Conservation (phyloP, 2,113 vertebrate genomes). For the Cettia cetti region DNA sequence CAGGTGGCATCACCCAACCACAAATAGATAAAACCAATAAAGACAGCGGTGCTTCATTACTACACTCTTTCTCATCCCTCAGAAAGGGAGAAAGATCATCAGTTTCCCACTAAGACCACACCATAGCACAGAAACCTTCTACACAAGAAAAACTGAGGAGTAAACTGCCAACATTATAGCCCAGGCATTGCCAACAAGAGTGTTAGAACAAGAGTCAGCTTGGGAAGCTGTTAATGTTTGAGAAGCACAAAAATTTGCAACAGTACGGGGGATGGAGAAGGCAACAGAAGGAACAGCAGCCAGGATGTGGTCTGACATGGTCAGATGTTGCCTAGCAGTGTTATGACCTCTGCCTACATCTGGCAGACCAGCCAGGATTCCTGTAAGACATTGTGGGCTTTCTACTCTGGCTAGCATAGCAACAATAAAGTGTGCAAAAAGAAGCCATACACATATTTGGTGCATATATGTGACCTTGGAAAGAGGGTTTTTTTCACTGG, state of each 20-base stretch:
- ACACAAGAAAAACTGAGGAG: neutral
- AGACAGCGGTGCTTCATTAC: fast-evolving
- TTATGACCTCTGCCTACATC: neutral
- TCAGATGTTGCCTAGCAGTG: neutral
- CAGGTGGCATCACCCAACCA: neutral
- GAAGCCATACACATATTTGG: neutral
- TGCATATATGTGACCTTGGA: neutral
- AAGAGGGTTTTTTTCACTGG: neutral
- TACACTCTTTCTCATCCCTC: neutral
- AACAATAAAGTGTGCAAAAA: neutral
- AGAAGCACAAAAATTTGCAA: neutral
- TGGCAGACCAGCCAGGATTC: neutral
- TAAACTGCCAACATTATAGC: neutral
- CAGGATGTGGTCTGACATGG: neutral
- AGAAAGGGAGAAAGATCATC: neutral
- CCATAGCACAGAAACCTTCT: neutral
- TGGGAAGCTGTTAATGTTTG: neutral
- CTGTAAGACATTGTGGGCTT: neutral
- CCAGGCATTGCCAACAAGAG: neutral
- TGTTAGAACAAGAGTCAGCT: neutral
- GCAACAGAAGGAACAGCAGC: neutral
- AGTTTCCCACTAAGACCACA: neutral
- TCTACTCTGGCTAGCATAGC: neutral
- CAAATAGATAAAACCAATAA: neutral
- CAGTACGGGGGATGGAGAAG: fast-evolving